A percentile compares a stretch with the other conserved stretches of the same genome.
These are phyloP conservation scores for Mixornis gularis DNA, from an alignment of 2,113 vertebrate species.

Conservation along the genomic window DNA sequence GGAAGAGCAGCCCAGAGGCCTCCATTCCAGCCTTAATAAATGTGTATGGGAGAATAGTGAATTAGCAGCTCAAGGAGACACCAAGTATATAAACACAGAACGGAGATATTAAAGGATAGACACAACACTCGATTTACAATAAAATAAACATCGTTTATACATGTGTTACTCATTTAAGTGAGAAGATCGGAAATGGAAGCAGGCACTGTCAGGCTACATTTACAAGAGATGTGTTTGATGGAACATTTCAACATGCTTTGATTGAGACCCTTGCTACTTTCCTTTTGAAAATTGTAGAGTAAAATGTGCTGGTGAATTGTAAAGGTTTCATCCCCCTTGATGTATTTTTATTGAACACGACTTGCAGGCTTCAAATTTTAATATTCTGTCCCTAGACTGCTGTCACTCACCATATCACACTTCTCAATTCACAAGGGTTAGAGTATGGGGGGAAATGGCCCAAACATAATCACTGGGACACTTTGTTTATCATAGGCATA, in stretches of 20 bases:
- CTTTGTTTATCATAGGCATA: neutral
- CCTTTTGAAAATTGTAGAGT: slow-evolving; percentile 63
- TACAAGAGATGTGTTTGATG: slow-evolving; percentile 54
- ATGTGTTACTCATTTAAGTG: slow-evolving; percentile 55
- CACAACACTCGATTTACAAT: slow-evolving; percentile 53
- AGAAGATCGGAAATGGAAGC: slow-evolving; percentile 52
- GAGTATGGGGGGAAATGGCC: neutral
- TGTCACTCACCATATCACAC: slow-evolving; percentile 49
- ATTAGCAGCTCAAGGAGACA: slow-evolving; percentile 8
- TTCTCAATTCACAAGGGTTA: neutral
- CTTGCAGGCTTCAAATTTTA: slow-evolving; percentile 60
- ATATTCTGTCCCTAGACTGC: slow-evolving; percentile 50
- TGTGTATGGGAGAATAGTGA: neutral
- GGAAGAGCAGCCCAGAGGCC: neutral
- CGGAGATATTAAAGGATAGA: slow-evolving; percentile 12
- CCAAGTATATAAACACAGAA: neutral
- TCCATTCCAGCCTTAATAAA: neutral
- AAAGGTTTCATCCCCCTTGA: slow-evolving; percentile 64
- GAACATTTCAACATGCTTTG: slow-evolving; percentile 48
- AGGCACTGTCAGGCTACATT: slow-evolving; percentile 59
- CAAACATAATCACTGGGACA: neutral
- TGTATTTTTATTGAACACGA: slow-evolving; percentile 64
- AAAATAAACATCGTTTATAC: slow-evolving; percentile 55
- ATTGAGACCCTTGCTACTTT: slow-evolving; percentile 49
- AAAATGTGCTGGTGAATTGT: slow-evolving; percentile 58